Evolutionary conservation across 2,113 vertebrate genomes (phyloP), one percentile per base, ranked within the genome.

Genomic region (Nerophis ophidion): DNA sequence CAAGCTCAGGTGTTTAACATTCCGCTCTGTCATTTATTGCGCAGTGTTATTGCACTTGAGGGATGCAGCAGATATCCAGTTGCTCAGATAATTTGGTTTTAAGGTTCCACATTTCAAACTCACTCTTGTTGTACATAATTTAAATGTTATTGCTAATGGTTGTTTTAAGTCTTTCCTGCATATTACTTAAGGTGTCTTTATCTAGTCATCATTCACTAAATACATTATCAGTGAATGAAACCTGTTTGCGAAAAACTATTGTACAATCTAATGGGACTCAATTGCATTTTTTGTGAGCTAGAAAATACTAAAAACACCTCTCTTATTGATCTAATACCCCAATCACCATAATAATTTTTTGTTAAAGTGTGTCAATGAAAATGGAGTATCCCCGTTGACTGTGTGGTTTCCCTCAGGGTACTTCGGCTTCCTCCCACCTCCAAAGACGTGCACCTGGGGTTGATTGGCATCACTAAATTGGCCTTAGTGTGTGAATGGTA

Each of bases 31-130:
- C 34, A 54, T 26, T 6, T 17, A 17, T 16, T 58, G 40, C 15
- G 10, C 15, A n/a, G 42, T 53, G 5, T 46, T 48, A 51, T 33
- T 66, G 55, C n/a, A 63, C 46, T 56, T 6, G 36, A 55, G 54
- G 35, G 42, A 46, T 14, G 34, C 26, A 60, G 47, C 34, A 13
- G 45, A 56, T 51, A 38, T 54, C 46, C 54, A 46, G 46, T 70
- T 7, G 46, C 4, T 51, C 8, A 19, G 34, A 59, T 56, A 7
- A 40, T 47, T 56, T 69, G 4, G 9, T 60, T 65, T 65, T 53
- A 49, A 45, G 19, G 34, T 44, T 50, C 62, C 40, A 8, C 45
- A 16, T 59, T 62, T 35, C 44, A 47, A 62, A 67, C 16, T 8
- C 48, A 49, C 48, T 8, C 13, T 60, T 33, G 11, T 17, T 50